Percentiles rank a stretch among this genome's conserved stretches.
Conservation (phyloP, 2,797 vertebrate species). For the Hozukius guyotensis region DNA sequence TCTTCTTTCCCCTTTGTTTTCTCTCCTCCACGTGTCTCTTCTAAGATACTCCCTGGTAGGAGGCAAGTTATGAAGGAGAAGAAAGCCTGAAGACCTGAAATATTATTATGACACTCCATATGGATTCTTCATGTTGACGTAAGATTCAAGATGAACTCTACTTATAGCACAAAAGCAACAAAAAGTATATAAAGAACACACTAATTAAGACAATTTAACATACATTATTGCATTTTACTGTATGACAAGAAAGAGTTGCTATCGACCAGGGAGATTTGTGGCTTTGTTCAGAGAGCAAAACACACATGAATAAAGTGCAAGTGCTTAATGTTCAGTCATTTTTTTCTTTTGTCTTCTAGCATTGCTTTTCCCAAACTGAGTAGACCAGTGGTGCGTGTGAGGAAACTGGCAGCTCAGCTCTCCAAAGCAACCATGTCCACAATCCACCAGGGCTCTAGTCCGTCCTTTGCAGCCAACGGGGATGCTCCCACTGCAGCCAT, state of each 20-base stretch:
- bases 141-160: constrained; percentile 27
- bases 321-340: not conserved
- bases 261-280: not conserved
- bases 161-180: not conserved
- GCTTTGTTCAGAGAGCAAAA: not conserved
- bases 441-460: constrained; percentile 38
- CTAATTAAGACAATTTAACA: not conserved
- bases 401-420: constrained; percentile 78
- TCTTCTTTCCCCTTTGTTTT: not conserved
- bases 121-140: constrained; percentile 72
- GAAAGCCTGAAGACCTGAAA: constrained; percentile 24
- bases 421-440: constrained; percentile 76
- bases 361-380: constrained; percentile 66
- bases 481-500: constrained; percentile 88
- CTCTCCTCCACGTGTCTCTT: not conserved
- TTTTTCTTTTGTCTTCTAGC: constrained; percentile 34
- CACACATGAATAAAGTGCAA: not conserved
- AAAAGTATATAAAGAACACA: not conserved
- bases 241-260: not conserved
- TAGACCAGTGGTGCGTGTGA: constrained; percentile 74
- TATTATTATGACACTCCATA: constrained; percentile 21
- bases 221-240: not conserved
- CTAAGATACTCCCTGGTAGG: constrained; percentile 7
- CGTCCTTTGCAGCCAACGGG: constrained; percentile 31
- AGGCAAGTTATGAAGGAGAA: constrained; percentile 29